Conservation (phyloP, 2,797 vertebrate species). For the Parauchenoglanis punctatus region DNA sequence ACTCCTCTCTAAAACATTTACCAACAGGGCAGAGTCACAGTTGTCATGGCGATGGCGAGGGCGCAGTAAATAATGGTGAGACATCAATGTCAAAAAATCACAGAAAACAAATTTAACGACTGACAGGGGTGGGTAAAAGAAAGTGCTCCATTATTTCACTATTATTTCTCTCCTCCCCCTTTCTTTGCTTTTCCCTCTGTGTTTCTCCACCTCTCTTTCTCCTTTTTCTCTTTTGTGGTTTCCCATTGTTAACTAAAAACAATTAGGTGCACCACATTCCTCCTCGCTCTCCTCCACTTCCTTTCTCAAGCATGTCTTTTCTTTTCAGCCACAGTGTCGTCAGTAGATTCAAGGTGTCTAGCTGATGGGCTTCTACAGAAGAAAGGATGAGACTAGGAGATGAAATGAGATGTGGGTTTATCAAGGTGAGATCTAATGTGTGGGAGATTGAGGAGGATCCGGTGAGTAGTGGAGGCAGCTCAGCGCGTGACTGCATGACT, state of each 20-base stretch:
- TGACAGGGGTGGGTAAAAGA: neutral
- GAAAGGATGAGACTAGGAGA: neutral
- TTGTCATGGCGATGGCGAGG: slow-evolving; percentile 46
- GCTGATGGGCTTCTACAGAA: neutral
- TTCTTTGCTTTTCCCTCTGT: neutral
- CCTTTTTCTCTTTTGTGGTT: neutral
- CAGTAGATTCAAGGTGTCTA: neutral
- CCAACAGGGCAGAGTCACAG: slow-evolving; percentile 17
- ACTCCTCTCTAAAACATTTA: slow-evolving; percentile 31
- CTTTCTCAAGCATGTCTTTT: neutral
- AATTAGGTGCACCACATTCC: neutral
- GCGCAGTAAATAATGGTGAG: slow-evolving; percentile 35
- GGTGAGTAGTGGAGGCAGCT: slow-evolving; percentile 5
- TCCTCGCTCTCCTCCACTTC: neutral
- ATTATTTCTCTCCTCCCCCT: slow-evolving; percentile 3
- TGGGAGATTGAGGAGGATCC: slow-evolving; percentile 27
- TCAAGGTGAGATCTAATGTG: slow-evolving; percentile 52
- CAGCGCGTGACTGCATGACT: neutral
- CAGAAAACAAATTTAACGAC: slow-evolving; percentile 33
- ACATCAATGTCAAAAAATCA: slow-evolving; percentile 43
- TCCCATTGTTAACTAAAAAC: neutral
- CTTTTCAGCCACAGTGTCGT: slow-evolving; percentile 29
- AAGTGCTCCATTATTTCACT: slow-evolving; percentile 13
- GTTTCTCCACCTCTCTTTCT: neutral
- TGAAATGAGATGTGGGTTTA: slow-evolving; percentile 37